A percentile compares a stretch with the other conserved stretches of the same genome.
These are phyloP conservation scores for Proctacanthus coquilletti DNA, from an alignment of 1,140 invertebrate species.

Conservation along the genomic window DNA sequence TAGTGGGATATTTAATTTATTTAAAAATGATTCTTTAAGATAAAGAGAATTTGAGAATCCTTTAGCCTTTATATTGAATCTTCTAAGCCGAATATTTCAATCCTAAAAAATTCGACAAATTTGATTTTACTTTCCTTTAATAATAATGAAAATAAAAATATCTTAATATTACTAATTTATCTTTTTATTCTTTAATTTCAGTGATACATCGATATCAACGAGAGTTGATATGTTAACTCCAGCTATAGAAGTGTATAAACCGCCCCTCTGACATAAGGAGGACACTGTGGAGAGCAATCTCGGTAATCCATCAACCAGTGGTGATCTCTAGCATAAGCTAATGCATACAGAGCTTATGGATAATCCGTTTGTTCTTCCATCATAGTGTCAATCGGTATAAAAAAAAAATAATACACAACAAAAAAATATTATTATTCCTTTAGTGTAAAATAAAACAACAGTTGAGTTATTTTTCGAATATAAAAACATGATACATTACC, in stretches of 20 bases:
- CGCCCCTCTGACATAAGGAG: slow-evolving; percentile 46
- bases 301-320: slow-evolving; percentile 33
- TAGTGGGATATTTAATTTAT: no score
- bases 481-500: no score
- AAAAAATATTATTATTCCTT: no score
- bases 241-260: slow-evolving; percentile 40
- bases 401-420: slow-evolving; percentile 7
- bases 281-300: slow-evolving; percentile 45
- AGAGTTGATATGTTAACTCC: slow-evolving; percentile 40
- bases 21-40: no score
- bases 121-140: no score
- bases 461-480: no score
- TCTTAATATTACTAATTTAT: not conserved
- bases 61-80: no score
- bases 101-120: no score
- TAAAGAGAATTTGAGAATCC: no score
- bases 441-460: no score
- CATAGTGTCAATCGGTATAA: slow-evolving; percentile 27
- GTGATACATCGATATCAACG: slow-evolving; percentile 46
- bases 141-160: not conserved
- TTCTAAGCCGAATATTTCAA: no score
- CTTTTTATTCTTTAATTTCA: slow-evolving; percentile 26
- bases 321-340: slow-evolving; percentile 29
- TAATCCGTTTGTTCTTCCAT: slow-evolving; percentile 32
- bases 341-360: slow-evolving; percentile 16